Percentiles rank a stretch among this genome's conserved stretches.
phyloP scores from a whole-genome alignment of 2,113 vertebrate genomes.

The Otocyon megalotis region DNA sequence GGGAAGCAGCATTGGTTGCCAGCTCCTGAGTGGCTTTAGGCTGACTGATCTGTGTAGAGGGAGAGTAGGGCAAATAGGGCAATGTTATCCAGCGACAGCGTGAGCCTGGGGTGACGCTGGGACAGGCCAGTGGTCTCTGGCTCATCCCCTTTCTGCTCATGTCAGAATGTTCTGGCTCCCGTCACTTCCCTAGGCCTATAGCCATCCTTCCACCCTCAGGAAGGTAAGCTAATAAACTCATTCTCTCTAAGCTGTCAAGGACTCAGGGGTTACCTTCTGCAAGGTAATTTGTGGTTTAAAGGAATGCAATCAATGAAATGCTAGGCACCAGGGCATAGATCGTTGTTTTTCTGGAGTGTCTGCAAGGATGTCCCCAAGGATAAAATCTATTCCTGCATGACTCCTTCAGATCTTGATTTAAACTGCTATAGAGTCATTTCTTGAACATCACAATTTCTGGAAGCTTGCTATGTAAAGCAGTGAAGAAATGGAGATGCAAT shows the following conservation, averaged over 20 bases:
- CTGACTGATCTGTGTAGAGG: background rate
- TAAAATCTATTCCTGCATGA: background rate
- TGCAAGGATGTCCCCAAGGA: background rate
- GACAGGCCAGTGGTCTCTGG: background rate
- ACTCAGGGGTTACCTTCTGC: background rate
- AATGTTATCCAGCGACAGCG: background rate
- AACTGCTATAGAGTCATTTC: background rate
- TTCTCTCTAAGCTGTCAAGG: background rate
- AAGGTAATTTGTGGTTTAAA: slow-evolving; percentile 1
- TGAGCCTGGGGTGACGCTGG: background rate
- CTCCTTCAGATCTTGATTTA: background rate
- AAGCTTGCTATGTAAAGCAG: background rate
- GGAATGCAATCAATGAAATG: background rate
- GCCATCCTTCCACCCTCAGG: background rate
- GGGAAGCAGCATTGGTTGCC: background rate
- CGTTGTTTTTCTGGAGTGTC: background rate
- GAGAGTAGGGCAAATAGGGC: background rate
- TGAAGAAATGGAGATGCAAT: background rate
- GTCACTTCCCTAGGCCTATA: background rate
- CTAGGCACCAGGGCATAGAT: background rate
- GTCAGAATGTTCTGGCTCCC: background rate
- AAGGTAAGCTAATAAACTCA: background rate
- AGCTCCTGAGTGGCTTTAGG: slow-evolving; percentile 39
- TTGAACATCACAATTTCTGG: background rate
- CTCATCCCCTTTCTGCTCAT: background rate